Conservation (phyloP, 2,888 invertebrate species). For the Nysson spinosus region DNA sequence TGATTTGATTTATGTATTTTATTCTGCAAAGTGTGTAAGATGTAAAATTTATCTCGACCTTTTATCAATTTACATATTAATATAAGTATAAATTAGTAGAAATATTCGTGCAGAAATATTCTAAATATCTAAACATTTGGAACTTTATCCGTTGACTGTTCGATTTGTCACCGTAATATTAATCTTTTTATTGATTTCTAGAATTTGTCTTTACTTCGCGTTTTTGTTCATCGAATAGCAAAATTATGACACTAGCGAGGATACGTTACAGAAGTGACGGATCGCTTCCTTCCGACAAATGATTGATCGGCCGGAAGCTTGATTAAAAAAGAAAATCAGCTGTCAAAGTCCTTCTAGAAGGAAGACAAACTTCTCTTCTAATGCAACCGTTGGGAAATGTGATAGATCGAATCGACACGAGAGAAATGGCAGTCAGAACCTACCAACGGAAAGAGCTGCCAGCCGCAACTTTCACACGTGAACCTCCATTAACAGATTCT, state of each 20-base stretch:
- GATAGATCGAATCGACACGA: not conserved
- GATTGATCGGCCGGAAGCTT: slow-evolving; percentile 31
- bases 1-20: too few relatives aligned
- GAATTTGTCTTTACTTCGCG: not conserved
- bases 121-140: too few relatives aligned
- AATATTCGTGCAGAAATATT: too few relatives aligned
- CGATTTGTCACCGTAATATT: too few relatives aligned
- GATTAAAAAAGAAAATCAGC: slow-evolving; percentile 31
- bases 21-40: too few relatives aligned
- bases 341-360: slow-evolving; percentile 1
- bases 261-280: slow-evolving; percentile 30
- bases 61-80: too few relatives aligned
- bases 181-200: too few relatives aligned
- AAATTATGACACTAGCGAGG: slow-evolving; percentile 13
- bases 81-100: too few relatives aligned
- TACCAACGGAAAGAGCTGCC: not conserved
- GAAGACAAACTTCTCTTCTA: slow-evolving; percentile 23
- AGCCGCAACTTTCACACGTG: slow-evolving; percentile 5
- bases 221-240: slow-evolving; percentile 9
- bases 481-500: slow-evolving; percentile 14
- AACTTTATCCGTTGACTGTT: too few relatives aligned
- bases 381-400: slow-evolving; percentile 3
- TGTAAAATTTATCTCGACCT: too few relatives aligned
- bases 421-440: slow-evolving; percentile 2
- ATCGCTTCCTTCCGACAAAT: slow-evolving; percentile 20